These are phyloP conservation scores for Pocillopora damicornis DNA, from an alignment of 64 coral and sea anemone genomes.

Conservation along the genomic window DNA sequence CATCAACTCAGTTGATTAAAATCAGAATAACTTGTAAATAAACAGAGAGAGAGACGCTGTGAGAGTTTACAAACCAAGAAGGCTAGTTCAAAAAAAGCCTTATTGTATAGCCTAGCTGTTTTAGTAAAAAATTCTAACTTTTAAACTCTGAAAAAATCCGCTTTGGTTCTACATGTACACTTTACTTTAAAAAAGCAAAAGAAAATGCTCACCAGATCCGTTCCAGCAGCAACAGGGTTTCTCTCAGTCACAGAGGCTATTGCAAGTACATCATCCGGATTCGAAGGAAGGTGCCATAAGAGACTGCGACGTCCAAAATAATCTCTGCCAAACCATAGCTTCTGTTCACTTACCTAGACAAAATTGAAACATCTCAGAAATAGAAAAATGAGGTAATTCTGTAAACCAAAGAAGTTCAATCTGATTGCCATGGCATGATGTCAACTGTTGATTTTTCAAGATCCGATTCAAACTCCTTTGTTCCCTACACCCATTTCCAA, in stretches of 20 bases:
- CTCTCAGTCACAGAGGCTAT: conserved; percentile 65
- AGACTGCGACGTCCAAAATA: conserved; percentile 90
- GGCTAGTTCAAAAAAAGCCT: no score
- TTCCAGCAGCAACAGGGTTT: conserved; percentile 18
- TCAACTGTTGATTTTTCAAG: no score
- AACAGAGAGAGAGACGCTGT: no score
- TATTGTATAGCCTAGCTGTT: no score
- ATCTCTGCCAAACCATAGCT: conserved; percentile 91
- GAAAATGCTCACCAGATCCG: conserved; percentile 41
- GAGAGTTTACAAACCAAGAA: no score
- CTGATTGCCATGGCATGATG: neutral
- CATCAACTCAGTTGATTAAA: no score
- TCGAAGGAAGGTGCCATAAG: conserved; percentile 81
- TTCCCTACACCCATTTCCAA: no score
- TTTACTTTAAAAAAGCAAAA: neutral
- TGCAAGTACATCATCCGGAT: conserved; percentile 50
- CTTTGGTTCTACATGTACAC: no score
- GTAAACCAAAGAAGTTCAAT: neutral
- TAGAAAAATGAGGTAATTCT: neutral
- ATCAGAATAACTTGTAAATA: no score
- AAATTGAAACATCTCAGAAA: neutral
- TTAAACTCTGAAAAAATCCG: no score
- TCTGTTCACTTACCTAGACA: conserved; percentile 45
- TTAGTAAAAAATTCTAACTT: no score
- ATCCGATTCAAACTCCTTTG: no score